A percentile compares a stretch with the other conserved stretches of the same genome.
Conservation (phyloP, 2,888 invertebrate species). For the Seira sanloemensis region DNA sequence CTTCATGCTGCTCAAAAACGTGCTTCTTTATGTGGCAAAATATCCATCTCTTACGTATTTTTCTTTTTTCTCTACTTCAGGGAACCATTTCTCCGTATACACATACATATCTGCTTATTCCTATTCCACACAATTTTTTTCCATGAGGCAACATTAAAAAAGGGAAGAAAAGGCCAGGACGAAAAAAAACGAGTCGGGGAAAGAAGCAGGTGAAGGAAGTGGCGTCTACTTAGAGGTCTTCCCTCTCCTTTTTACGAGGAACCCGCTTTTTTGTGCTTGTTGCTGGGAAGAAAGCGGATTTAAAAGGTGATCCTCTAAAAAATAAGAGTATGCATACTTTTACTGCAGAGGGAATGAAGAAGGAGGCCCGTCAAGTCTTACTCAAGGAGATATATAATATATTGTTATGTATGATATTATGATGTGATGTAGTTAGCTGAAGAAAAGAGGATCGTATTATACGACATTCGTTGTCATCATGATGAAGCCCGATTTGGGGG, state of each 20-base stretch:
- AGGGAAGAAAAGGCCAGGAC: slow-evolving; percentile 7
- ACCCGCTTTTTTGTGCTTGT: slow-evolving; percentile 21
- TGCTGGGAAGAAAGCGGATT: slow-evolving; percentile 54
- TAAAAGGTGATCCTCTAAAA: slow-evolving; percentile 57
- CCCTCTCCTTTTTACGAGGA: neutral
- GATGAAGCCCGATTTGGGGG: slow-evolving; percentile 51
- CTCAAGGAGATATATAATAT: neutral
- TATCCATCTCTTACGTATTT: slow-evolving; percentile 5
- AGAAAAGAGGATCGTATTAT: slow-evolving; percentile 31
- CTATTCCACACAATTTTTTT: neutral
- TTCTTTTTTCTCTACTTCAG: slow-evolving; percentile 32
- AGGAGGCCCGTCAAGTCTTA: neutral
- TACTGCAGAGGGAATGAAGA: neutral
- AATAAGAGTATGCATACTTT: slow-evolving; percentile 1
- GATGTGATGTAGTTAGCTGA: neutral
- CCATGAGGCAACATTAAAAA: neutral
- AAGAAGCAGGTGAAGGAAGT: slow-evolving; percentile 22
- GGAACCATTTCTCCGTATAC: slow-evolving; percentile 14
- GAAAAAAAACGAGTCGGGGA: neutral
- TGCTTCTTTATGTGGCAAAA: slow-evolving; percentile 44
- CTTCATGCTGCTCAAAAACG: slow-evolving; percentile 28
- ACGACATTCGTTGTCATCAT: slow-evolving; percentile 47
- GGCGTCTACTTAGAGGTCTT: neutral
- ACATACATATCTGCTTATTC: too few species aligned
- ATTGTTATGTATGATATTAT: neutral